phyloP scores from a whole-genome alignment of 2,888 invertebrate genomes.

The Orthonevra nobilis region DNA sequence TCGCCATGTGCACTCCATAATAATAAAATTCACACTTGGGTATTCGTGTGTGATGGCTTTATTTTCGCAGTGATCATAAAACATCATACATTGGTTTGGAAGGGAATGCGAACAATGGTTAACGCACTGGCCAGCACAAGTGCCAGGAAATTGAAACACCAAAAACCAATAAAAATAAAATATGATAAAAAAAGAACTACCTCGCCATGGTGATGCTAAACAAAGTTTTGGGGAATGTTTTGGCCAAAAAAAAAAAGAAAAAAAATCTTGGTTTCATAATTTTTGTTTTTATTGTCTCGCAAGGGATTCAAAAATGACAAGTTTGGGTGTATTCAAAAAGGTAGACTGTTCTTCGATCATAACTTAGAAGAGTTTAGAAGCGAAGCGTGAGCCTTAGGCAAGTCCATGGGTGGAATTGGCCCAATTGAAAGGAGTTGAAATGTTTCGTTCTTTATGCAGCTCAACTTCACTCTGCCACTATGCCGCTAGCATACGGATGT shows the following conservation, averaged over 20 bases:
- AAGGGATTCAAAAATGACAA: too few species aligned
- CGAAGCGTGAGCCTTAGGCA: too few species aligned
- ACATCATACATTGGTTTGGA: conserved; percentile 9
- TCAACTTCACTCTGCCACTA: too few species aligned
- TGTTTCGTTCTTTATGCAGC: too few species aligned
- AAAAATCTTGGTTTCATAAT: conserved; percentile 49
- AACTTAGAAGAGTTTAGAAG: too few species aligned
- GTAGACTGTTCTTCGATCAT: too few species aligned
- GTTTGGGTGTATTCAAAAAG: too few species aligned
- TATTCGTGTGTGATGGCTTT: conserved; percentile 50
- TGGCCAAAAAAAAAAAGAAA: neutral
- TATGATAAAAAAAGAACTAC: too few species aligned
- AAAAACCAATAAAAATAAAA: neutral
- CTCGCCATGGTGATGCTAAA: conserved; percentile 41
- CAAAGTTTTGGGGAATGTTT: conserved; percentile 27
- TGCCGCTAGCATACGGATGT: too few species aligned
- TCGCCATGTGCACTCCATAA: conserved; percentile 58
- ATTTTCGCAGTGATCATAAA: conserved; percentile 56
- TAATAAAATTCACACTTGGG: conserved; percentile 70
- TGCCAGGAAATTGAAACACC: conserved; percentile 55
- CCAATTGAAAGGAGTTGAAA: too few species aligned
- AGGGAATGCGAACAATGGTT: conserved; percentile 35
- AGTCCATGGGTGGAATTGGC: too few species aligned
- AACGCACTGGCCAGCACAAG: conserved; percentile 45
- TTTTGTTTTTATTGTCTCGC: conserved; percentile 49